These are phyloP conservation scores for Mormyrus iriodes DNA, from an alignment of 2,113 vertebrate species.

Conservation along the genomic window DNA sequence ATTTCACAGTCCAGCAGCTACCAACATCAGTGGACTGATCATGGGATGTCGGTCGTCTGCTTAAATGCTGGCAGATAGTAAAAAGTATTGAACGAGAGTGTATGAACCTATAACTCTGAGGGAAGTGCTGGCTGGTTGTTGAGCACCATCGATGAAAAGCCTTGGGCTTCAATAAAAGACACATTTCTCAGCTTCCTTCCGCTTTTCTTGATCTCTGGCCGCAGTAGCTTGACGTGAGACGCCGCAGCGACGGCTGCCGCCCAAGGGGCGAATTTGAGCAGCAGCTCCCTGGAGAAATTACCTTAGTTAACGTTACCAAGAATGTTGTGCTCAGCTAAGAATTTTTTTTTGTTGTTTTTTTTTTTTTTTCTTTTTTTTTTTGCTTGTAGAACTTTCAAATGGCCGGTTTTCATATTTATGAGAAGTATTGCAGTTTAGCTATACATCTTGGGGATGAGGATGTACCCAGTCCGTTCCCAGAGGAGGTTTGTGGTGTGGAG, in stretches of 20 bases:
- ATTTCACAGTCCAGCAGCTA: conserved; percentile 25
- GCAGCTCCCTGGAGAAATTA: neutral
- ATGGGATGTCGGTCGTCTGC: neutral
- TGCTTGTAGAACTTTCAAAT: conserved; percentile 55
- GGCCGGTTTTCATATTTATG: conserved; percentile 63
- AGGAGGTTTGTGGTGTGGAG: conserved; percentile 50
- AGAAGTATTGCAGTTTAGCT: conserved; percentile 64
- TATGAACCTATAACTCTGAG: conserved; percentile 45
- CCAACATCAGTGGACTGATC: conserved; percentile 13
- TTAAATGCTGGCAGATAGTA: conserved; percentile 16
- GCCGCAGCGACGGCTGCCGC: neutral
- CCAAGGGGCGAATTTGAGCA: neutral
- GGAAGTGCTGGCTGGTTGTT: conserved; percentile 43
- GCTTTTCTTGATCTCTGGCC: conserved; percentile 42
- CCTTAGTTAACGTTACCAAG: neutral
- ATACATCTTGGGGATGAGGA: conserved; percentile 50
- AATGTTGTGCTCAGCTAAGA: neutral
- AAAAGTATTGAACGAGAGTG: conserved; percentile 42
- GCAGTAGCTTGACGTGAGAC: neutral
- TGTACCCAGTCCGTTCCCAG: conserved; percentile 38
- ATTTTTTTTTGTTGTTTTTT: neutral
- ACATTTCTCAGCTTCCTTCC: conserved; percentile 33
- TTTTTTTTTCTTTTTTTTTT: conserved; percentile 29
- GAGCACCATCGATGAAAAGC: conserved; percentile 43
- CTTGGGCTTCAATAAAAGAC: conserved; percentile 39